Evolutionary conservation across 2,888 invertebrate species (phyloP).

Genomic region (Chalcis sispes): DNA sequence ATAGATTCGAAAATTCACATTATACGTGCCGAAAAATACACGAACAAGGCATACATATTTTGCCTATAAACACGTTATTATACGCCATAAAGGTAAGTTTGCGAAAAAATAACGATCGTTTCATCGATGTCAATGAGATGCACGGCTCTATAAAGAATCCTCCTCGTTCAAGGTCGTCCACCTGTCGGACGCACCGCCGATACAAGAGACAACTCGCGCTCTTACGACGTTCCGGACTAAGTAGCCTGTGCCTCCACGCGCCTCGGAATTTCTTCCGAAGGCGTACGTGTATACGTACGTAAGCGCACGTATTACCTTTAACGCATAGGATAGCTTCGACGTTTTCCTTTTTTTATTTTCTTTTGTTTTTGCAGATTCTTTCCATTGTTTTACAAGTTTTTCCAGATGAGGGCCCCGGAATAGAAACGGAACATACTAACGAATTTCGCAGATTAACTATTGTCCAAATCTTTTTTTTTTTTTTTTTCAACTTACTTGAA

Average conservation of each 20-base stretch:
- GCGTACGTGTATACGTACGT: background rate
- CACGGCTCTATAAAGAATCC: slow-evolving; percentile 61
- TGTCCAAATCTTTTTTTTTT: no score
- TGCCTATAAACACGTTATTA: slow-evolving; percentile 35
- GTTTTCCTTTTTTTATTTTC: background rate
- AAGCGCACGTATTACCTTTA: slow-evolving; percentile 2
- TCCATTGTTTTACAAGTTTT: no score
- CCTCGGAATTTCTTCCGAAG: slow-evolving; percentile 45
- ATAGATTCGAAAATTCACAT: background rate
- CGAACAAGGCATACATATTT: background rate
- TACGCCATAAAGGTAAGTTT: background rate
- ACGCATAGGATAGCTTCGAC: background rate
- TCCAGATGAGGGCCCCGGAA: no score
- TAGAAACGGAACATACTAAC: no score
- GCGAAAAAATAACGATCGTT: slow-evolving; percentile 53
- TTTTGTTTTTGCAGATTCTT: no score
- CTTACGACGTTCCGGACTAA: slow-evolving; percentile 29
- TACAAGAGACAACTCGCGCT: slow-evolving; percentile 30
- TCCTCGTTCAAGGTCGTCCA: slow-evolving; percentile 67
- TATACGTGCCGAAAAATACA: background rate
- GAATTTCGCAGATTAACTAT: no score
- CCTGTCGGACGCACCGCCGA: slow-evolving; percentile 61
- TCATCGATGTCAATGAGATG: slow-evolving; percentile 69
- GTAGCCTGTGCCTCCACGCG: slow-evolving; percentile 50
- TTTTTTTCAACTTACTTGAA: no score